Base-by-base conservation (phyloP, 2,797 vertebrate species). In the Nannoperca obscura region DNA sequence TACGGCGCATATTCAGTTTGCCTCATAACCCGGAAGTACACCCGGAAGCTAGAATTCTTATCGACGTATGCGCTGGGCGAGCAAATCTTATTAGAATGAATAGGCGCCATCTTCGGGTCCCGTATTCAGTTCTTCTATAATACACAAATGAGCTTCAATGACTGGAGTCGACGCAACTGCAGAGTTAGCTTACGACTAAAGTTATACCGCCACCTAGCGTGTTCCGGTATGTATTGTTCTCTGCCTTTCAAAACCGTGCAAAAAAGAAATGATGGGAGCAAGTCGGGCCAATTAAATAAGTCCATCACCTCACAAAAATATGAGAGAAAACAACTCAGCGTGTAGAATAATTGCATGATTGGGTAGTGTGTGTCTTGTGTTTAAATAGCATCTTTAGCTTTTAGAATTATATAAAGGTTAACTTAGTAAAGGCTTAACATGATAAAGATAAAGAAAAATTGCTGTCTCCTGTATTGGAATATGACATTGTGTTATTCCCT, bases 161-260 rank as follows among this genome's bases (percentile, higher is more conserved):
- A 36, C 19, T 8, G 42, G 63, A 52, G 55, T 22, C 44, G 6
- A 13, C 7, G 58, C 4, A 17, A 1, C 3, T 9, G 36, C 49
- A 52, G 15, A n/a, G 61, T 22, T 5, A 27, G 17, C 49, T 22
- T 7, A 13, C 14, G 3, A 50, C 38, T 40, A 40, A 40, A 11
- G 38, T 57, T 46, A 63, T 14, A 84, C 74, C 34, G 89, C 90
- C 89, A 66, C 62, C 89, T 82, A 84, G 65, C 58, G 22, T 11
- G 12, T 10, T 6, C 17, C 20, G 1, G 11, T 10, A 3, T 1
- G 22, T 34, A 22, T 11, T 2, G 64, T 8, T 46, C 44, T 46
- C 44, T 19, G 44, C 44, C 44, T 46, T 15, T 8, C 7, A 19
- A 46, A 47, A 9, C 6, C 7, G 1, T 47, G 24, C 15, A 20